Evolutionary conservation across 2,113 vertebrate species (phyloP).

Genomic region (Pomatorhinus ruficollis): DNA sequence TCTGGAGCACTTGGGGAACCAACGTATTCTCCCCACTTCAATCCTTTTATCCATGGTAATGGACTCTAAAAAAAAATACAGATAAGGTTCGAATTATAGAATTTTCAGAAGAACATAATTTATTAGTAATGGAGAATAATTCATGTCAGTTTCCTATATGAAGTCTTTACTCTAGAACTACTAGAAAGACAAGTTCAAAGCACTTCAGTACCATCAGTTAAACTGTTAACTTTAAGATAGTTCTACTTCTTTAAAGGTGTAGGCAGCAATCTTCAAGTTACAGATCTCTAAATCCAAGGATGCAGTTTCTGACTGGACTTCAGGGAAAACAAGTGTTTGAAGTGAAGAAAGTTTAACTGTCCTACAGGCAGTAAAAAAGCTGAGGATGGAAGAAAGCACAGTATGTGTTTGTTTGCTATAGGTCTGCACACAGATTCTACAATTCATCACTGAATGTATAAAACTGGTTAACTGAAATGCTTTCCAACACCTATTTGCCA

Average conservation of each 20-base stretch:
- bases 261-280: neutral
- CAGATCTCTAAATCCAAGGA: neutral
- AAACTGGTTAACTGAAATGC: neutral
- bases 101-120: neutral
- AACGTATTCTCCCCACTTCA: constrained; percentile 98
- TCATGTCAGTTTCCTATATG: neutral
- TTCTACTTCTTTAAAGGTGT: neutral
- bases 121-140: neutral
- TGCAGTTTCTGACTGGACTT: neutral
- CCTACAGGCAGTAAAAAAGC: neutral
- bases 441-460: neutral
- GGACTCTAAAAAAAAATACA: constrained; percentile 83
- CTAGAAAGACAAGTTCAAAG: neutral
- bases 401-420: neutral
- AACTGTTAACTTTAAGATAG: neutral
- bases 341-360: neutral
- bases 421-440: neutral
- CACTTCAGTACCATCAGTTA: neutral
- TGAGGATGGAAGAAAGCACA: neutral
- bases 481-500: neutral
- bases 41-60: constrained; percentile 93
- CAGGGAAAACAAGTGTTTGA: neutral
- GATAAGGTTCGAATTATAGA: neutral
- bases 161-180: neutral
- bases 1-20: constrained; percentile 95